phyloP scores from a whole-genome alignment of 2,113 vertebrate genomes.

The Ellobius talpinus region DNA sequence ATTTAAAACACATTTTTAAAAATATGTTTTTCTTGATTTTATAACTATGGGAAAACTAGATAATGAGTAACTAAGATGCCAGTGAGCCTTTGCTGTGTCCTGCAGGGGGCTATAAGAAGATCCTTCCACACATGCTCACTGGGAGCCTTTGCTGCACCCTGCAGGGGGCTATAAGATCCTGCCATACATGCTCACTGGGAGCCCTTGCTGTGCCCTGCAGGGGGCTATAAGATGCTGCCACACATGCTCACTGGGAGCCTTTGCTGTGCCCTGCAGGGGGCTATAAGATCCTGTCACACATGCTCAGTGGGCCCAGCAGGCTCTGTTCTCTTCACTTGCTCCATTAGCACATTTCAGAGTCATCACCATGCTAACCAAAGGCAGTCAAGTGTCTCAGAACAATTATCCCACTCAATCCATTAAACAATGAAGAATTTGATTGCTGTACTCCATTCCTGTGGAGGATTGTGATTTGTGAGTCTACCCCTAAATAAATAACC shows the following conservation, averaged over 20 bases:
- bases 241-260: neutral
- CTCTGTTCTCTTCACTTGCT: neutral
- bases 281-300: neutral
- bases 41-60: neutral
- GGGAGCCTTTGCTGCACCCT: neutral
- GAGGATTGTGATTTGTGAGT: no score
- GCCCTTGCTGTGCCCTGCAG: neutral
- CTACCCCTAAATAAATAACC: no score
- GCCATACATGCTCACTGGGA: no score
- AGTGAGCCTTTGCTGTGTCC: neutral
- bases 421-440: neutral
- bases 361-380: neutral
- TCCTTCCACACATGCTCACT: neutral
- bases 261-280: neutral
- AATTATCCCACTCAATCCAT: neutral
- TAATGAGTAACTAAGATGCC: neutral
- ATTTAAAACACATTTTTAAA: neutral
- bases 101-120: neutral
- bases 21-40: neutral
- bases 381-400: neutral
- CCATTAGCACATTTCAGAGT: neutral
- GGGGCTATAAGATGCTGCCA: no score
- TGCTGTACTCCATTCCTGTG: no score
- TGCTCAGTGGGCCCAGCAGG: neutral
- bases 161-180: neutral